Conservation (phyloP, 23 tunicate genomes). For the Aplidium turbinatum region DNA sequence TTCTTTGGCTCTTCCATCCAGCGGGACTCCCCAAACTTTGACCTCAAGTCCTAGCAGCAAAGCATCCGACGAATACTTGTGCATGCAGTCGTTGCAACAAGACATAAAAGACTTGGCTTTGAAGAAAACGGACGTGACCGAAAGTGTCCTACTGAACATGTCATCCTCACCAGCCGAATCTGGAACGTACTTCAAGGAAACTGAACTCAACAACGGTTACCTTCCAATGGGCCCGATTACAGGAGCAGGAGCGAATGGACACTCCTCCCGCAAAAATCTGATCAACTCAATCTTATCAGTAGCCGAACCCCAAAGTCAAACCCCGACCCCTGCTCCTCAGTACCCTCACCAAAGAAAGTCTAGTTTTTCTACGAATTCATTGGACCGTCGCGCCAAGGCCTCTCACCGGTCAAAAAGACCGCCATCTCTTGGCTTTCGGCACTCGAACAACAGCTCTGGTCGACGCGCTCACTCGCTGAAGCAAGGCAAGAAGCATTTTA, state of each 20-base stretch:
- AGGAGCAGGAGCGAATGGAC: slow-evolving; percentile 21
- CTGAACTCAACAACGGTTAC: slow-evolving; percentile 45
- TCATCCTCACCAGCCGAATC: slow-evolving; percentile 18
- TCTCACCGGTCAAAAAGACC: slow-evolving; percentile 42
- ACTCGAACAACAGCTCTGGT: not conserved
- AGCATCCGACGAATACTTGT: slow-evolving; percentile 25
- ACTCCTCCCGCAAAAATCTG: slow-evolving; percentile 2
- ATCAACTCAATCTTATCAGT: slow-evolving; percentile 8
- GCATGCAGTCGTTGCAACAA: slow-evolving; percentile 27
- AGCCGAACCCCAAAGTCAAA: not conserved
- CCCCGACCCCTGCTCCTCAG: slow-evolving; percentile 5
- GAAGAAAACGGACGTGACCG: not conserved
- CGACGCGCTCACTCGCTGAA: slow-evolving; percentile 33
- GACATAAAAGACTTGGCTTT: slow-evolving; percentile 1
- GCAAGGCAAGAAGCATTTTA: slow-evolving; percentile 27
- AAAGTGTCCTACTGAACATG: not conserved
- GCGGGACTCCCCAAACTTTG: not conserved
- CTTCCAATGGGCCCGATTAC: slow-evolving; percentile 63
- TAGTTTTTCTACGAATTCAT: slow-evolving; percentile 26
- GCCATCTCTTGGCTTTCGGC: not conserved
- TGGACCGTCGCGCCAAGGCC: slow-evolving; percentile 37
- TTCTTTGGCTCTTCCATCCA: not conserved
- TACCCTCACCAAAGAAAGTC: slow-evolving; percentile 70
- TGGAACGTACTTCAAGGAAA: not conserved
- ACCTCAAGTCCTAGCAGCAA: slow-evolving; percentile 25